Evolutionary conservation across 2,113 vertebrate genomes (phyloP), one percentile per base, ranked within the genome.

Genomic region (Lanius ludovicianus): DNA sequence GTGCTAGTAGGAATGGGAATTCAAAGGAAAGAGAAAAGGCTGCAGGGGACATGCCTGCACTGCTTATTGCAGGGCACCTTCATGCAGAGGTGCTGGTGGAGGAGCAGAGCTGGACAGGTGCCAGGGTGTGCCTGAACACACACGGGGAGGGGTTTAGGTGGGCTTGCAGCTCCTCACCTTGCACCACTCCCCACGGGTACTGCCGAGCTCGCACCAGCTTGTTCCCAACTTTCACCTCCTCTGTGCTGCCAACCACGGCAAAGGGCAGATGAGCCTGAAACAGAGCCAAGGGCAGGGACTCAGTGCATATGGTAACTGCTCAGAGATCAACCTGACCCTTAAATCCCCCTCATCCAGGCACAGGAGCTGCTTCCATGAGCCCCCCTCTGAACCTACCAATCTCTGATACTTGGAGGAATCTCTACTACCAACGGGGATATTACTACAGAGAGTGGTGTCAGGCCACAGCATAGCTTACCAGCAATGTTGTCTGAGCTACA

Each of bases 171-270:
- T 0, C 96, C 99, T 98, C 97, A 99, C 99, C 99, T 99, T 99
- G 99, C 86, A 99, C 99, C 39, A 99, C 98, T 35, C 99, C 99
- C 99, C 99, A 99, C 0, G 99, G 99, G 96, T 99, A 99, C 97
- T 99, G 99, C 89, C 99, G 98, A 62, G 99, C 99, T 96, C 99
- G 97, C 92, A 99, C 99, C 64, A 99, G 98, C 97, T 99, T 99
- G 98, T 99, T 99, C 27, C 99, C 99, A 62, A 99, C 99, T 84
- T 99, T 99, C 84, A 99, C 99, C 96, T 99, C 99, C 94, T 99
- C 99, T 5, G 99, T 98, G 97, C 99, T 99, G 91, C 99, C 99
- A 0, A 99, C 99, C 88, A 99, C 99, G 8, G 99, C 99, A 7
- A 99, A 99, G 6, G 99, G 99, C 92, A 99, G 98, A 95, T 99